Base-by-base conservation (phyloP, 2,797 vertebrate genomes). In the Xyrichtys novacula region DNA sequence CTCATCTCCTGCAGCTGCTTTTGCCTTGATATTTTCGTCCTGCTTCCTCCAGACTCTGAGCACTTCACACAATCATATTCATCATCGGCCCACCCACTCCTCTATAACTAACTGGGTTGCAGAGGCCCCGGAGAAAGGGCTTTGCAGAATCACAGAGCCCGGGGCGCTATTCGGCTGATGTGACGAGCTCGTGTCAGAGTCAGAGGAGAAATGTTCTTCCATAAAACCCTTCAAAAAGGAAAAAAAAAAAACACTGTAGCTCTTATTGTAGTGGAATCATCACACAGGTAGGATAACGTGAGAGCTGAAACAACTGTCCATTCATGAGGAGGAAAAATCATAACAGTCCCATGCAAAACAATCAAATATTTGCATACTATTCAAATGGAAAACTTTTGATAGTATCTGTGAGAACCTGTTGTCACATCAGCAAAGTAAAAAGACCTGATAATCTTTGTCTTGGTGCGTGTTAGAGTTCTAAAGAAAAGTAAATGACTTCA, bases 71-170 rank as follows among this genome's bases (percentile, higher is more conserved):
- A 40, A 70, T 77, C 47, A 47, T 64, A 52, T 62, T 80, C 39
- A 76, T 84, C 71, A 71, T 59, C 23, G 9, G 43, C 72, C 69
- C 79, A 75, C 52, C 64, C 66, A 73, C 52, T 50, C 22, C 50
- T 58, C 32, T 47, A 60, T 76, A 65, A 54, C 38, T 79, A 78
- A 59, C 19, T 59, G 53, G 28, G 57, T 44, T 75, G 65, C 54
- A 54, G 39, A 46, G 43, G 54, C 38, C 44, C 52, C 3, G 40
- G 73, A 74, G 69, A 57, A 20, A 65, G 8, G 44, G 36, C 43
- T 83, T 63, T 72, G 65, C 65, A 64, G 50, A 78, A 60, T 62
- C 56, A 58, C 56, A 49, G 32, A 56, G 66, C 74, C 74, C 0
- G 25, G 26, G 71, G 81, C 58, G 1, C 15, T 55, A n/a, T 39